Evolutionary conservation across 2,113 vertebrate species (phyloP).

Genomic region (Serinus canaria): DNA sequence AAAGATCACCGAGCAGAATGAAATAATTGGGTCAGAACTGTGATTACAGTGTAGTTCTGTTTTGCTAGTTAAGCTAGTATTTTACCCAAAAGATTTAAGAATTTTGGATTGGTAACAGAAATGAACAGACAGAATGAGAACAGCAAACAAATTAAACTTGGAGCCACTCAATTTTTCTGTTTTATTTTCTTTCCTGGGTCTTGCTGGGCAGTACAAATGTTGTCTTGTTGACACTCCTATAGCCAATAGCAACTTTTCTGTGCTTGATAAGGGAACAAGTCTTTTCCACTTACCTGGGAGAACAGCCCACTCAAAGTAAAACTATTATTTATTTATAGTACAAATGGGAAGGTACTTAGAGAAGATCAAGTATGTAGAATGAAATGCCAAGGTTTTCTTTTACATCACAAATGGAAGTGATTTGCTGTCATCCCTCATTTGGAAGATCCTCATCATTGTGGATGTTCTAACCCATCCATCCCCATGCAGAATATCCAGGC

Average conservation of each 20-base stretch:
- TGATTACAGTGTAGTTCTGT: not conserved
- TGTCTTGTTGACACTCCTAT: not conserved
- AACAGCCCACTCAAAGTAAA: not conserved
- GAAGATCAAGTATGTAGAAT: not conserved
- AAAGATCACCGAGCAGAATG: not conserved
- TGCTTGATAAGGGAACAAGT: not conserved
- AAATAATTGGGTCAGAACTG: not conserved
- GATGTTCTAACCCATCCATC: not conserved
- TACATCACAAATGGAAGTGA: not conserved
- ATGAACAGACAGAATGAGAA: not conserved
- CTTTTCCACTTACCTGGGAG: not conserved
- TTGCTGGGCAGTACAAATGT: not conserved
- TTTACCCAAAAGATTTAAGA: not conserved
- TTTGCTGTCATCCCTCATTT: not conserved
- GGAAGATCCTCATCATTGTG: not conserved
- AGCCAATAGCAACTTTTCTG: not conserved
- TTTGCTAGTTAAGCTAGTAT: not conserved
- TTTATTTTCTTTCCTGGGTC: not conserved
- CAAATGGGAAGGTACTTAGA: slow-evolving; percentile 25
- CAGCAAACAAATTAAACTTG: not conserved
- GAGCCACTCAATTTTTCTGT: not conserved
- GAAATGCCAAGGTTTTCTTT: slow-evolving; percentile 49
- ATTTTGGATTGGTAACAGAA: not conserved
- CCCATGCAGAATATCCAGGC: not conserved
- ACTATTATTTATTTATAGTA: slow-evolving; percentile 34